Conservation (phyloP, 2,797 vertebrate genomes). For the Acanthurus tractus region DNA sequence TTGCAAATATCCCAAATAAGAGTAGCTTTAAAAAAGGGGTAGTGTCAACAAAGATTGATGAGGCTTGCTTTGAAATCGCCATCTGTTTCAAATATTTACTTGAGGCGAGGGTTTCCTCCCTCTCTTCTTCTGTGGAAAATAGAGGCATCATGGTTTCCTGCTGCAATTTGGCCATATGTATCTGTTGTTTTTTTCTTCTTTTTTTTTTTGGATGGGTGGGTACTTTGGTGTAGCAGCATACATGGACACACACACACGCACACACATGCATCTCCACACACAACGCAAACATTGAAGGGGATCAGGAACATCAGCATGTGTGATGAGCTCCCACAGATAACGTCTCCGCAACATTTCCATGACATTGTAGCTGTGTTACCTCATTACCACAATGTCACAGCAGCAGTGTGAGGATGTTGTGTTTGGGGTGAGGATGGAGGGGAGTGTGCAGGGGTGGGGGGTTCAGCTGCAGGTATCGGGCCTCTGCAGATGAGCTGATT, state of each 20-base stretch:
- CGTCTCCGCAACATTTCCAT: constrained; percentile 81
- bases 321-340: constrained; percentile 86
- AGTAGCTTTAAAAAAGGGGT: constrained; percentile 84
- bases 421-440: constrained; percentile 69
- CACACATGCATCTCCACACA: constrained; percentile 36
- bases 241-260: constrained; percentile 31
- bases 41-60: constrained; percentile 90
- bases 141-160: constrained; percentile 57
- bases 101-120: constrained; percentile 49
- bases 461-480: constrained; percentile 83
- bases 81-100: constrained; percentile 86
- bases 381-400: constrained; percentile 88
- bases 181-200: constrained; percentile 27
- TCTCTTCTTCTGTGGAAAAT: constrained; percentile 60
- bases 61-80: constrained; percentile 80
- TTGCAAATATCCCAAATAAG: constrained; percentile 91
- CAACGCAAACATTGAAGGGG: constrained; percentile 81
- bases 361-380: constrained; percentile 86
- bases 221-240: constrained; percentile 19
- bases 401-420: constrained; percentile 79
- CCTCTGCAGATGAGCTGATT: constrained; percentile 85
- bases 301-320: constrained; percentile 87
- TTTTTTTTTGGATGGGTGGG: neutral
- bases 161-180: constrained; percentile 62
- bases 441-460: constrained; percentile 8